phyloP scores from a whole-genome alignment of 2,113 vertebrate genomes.

The Artemisiospiza belli region DNA sequence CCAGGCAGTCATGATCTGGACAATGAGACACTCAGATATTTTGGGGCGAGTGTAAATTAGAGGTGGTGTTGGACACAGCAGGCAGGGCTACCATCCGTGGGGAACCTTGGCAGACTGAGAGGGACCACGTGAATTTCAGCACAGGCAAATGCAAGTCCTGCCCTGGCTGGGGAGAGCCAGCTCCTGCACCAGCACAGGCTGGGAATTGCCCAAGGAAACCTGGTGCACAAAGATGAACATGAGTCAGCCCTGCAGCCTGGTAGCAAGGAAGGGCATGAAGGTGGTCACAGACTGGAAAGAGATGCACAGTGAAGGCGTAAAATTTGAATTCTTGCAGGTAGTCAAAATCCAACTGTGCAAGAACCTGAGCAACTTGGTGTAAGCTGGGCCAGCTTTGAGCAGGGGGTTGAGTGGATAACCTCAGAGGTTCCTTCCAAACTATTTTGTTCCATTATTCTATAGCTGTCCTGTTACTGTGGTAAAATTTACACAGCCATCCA shows the following conservation, averaged over 20 bases:
- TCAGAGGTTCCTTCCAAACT: neutral
- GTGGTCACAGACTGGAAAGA: neutral
- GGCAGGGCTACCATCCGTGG: rapidly evolving
- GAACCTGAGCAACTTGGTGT: neutral
- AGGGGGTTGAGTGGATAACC: neutral
- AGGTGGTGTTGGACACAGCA: neutral
- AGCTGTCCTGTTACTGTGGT: neutral
- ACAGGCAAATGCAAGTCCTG: neutral
- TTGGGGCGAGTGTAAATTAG: neutral
- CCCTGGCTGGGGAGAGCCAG: neutral
- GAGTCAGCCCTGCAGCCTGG: neutral
- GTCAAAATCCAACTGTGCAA: neutral
- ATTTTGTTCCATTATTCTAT: neutral
- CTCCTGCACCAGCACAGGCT: neutral
- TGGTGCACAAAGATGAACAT: neutral
- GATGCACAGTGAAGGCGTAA: rapidly evolving
- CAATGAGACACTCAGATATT: neutral
- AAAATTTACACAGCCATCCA: neutral
- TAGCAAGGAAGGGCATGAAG: neutral
- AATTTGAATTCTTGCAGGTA: neutral
- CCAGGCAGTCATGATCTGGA: neutral
- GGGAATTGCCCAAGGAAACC: neutral
- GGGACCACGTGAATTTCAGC: neutral
- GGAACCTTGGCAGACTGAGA: rapidly evolving
- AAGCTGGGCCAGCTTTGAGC: neutral